Percentiles rank a stretch among this genome's conserved stretches.
phyloP scores from a whole-genome alignment of 2,797 vertebrate genomes.

The Gallirallus australis region DNA sequence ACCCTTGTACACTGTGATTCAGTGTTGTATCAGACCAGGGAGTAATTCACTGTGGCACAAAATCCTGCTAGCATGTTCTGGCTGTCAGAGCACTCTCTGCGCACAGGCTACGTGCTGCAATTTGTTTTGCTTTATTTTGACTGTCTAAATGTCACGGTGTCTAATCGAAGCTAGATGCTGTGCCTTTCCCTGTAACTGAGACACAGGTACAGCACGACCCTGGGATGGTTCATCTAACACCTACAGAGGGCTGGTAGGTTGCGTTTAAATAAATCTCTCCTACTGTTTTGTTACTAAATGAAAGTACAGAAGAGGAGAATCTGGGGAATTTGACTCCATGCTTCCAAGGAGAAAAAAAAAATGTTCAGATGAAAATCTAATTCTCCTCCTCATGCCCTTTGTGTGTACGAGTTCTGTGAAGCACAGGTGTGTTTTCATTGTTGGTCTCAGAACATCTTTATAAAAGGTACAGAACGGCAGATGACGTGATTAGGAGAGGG shows the following conservation, averaged over 20 bases:
- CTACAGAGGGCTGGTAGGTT: neutral
- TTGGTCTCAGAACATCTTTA: neutral
- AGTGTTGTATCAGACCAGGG: neutral
- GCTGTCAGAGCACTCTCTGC: neutral
- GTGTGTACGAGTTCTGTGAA: neutral
- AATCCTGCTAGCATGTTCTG: neutral
- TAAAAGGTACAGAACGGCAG: neutral
- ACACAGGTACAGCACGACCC: neutral
- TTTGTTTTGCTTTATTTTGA: conserved; percentile 9
- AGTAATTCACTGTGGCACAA: conserved; percentile 2
- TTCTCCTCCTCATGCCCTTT: neutral
- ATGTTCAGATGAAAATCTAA: neutral
- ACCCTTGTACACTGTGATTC: neutral
- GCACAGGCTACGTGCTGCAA: accelerated
- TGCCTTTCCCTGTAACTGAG: neutral
- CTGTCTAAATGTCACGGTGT: neutral
- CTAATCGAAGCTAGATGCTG: neutral
- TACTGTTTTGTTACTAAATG: neutral
- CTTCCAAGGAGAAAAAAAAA: neutral
- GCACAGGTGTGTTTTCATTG: neutral
- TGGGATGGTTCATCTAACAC: neutral
- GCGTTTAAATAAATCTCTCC: neutral
- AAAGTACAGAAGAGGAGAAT: neutral
- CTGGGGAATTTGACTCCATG: neutral
- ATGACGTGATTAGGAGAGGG: neutral